Percentiles rank a stretch among this genome's conserved stretches.
phyloP scores from a whole-genome alignment of 2,113 vertebrate species.

The Catharus fuscescens region DNA sequence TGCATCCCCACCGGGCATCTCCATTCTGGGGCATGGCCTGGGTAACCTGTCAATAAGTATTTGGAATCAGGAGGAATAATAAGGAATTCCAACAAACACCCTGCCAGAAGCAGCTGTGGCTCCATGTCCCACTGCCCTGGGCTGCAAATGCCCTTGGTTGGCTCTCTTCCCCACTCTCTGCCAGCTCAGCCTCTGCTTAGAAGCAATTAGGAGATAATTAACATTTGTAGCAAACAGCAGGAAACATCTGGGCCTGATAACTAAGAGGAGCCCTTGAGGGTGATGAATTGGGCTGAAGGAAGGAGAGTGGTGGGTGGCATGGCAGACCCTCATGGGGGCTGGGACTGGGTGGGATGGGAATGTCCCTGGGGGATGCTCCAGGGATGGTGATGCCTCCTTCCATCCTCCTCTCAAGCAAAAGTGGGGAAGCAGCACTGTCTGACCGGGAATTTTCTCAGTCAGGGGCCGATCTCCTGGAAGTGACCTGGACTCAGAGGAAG shows the following conservation, averaged over 20 bases:
- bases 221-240: conserved; percentile 70
- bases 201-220: conserved; percentile 77
- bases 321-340: not conserved
- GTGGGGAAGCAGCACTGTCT: accelerated
- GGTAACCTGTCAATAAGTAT: accelerated
- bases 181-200: conserved; percentile 43
- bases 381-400: not conserved
- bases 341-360: not conserved
- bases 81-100: not conserved
- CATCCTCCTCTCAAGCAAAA: not conserved
- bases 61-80: not conserved
- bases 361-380: accelerated
- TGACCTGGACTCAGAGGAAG: accelerated
- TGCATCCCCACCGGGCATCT: not conserved
- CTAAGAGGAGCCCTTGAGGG: not conserved
- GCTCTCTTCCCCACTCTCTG: not conserved
- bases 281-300: conserved; percentile 20
- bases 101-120: not conserved
- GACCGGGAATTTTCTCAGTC: not conserved
- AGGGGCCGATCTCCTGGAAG: accelerated
- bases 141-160: conserved; percentile 44
- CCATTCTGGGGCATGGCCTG: not conserved
- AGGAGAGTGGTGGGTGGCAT: accelerated
- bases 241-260: conserved; percentile 73
- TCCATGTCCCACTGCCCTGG: not conserved